Conservation (phyloP, 2,113 vertebrate species). For the Elephas maximus region DNA sequence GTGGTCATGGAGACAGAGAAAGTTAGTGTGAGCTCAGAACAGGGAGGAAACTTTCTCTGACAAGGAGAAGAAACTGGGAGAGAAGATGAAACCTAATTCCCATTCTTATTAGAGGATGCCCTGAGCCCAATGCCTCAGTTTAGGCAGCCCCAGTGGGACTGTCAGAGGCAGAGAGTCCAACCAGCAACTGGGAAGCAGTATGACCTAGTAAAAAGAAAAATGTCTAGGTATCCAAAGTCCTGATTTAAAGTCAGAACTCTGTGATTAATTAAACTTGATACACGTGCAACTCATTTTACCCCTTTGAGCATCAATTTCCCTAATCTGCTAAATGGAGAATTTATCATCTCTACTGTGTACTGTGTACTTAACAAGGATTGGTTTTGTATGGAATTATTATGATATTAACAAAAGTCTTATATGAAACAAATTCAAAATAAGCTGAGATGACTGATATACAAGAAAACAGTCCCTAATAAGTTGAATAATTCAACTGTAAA, state of each 20-base stretch:
- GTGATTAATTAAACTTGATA: not conserved
- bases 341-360: not conserved
- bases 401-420: constrained; percentile 5
- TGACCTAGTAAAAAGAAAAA: not conserved
- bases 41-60: not conserved
- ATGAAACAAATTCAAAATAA: constrained; percentile 27
- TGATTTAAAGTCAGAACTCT: not conserved
- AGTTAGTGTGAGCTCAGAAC: not conserved
- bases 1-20: not conserved
- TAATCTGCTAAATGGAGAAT: not conserved
- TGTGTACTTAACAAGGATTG: not conserved
- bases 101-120: not conserved
- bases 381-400: not conserved
- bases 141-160: not conserved
- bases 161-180: not conserved
- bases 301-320: not conserved
- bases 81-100: not conserved
- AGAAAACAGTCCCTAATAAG: not conserved
- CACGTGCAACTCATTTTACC: not conserved
- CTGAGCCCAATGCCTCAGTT: not conserved
- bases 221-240: not conserved
- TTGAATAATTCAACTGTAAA: constrained; percentile 50
- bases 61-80: not conserved
- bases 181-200: not conserved
- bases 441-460: not conserved